A percentile compares a stretch with the other conserved stretches of the same genome.
Evolutionary conservation across 1,140 invertebrate species (phyloP).

Genomic region (Latrodectus geometricus): DNA sequence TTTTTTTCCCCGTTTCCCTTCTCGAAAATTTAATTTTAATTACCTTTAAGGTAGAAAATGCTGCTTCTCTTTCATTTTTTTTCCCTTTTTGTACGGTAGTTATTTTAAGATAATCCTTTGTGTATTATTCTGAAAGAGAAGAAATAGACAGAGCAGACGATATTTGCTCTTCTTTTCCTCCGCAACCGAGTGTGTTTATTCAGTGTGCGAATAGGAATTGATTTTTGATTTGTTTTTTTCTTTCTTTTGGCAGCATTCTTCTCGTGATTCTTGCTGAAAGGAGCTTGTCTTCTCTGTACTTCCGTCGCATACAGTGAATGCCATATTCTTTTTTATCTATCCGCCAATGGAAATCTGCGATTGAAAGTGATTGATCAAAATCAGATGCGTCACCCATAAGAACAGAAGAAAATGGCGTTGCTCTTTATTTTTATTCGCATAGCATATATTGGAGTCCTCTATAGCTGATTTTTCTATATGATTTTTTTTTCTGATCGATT

Average conservation of each 20-base stretch:
- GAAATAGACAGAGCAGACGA: neutral
- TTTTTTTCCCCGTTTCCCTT: neutral
- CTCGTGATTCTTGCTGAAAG: neutral
- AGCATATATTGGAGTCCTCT: too few relatives aligned
- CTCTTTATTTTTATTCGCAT: neutral
- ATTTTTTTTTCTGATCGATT: too few relatives aligned
- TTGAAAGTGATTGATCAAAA: neutral
- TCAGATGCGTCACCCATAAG: neutral
- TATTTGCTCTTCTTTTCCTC: neutral
- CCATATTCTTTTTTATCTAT: neutral
- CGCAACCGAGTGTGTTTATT: neutral
- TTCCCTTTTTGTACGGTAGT: neutral
- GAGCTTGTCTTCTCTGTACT: neutral
- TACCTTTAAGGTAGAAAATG: slow-evolving; percentile 5
- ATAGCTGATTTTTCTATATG: too few relatives aligned
- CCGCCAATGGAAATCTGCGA: neutral
- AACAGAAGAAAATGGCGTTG: neutral
- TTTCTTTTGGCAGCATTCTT: neutral
- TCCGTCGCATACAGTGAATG: neutral
- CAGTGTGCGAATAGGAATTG: neutral
- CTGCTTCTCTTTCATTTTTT: neutral
- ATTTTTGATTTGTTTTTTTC: neutral
- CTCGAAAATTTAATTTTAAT: slow-evolving; percentile 16
- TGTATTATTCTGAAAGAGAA: slow-evolving; percentile 6
- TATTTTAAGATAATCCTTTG: neutral